Base-by-base conservation (phyloP, 2,113 vertebrate genomes). In the Cinclus cinclus region DNA sequence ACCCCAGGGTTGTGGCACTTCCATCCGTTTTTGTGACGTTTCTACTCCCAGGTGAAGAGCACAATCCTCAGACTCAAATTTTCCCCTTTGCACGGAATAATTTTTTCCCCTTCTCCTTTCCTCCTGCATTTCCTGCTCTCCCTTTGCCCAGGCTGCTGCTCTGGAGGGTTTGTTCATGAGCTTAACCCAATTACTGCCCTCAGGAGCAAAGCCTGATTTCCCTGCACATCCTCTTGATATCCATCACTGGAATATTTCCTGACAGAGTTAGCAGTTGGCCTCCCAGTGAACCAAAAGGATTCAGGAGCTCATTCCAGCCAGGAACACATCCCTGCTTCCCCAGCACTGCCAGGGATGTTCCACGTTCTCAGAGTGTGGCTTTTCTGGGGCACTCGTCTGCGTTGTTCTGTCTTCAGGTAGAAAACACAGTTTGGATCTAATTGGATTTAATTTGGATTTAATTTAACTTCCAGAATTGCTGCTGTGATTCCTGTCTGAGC, bases 121-220 rank as follows among this genome's bases (percentile, higher is more conserved):
- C n/a, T 71, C 41, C 62, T 65, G 49, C 77, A 1, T 69, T 82
- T 85, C 55, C 46, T 55, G 31, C 74, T 67, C 60, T 85, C 13
- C 7, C 75, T 83, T 11, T 69, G 53, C 21, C 33, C 79, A 84
- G 74, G 65, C 91, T 79, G 83, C 81, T 46, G 91, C 42, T 96
- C 63, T 7, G 53, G 28, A 76, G 46, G 74, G 39, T 86, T 95
- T 83, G 47, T 68, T 78, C 68, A 71, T 87, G 71, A 94, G 67
- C 52, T 88, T 94, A 96, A 97, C 88, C 90, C 84, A 91, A 96
- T 97, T 93, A 95, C 6, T 92, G 90, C 41, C 89, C 81, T 91
- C 49, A 25, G 94, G 90, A 95, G 23, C 88, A 95, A 67, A 90
- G 88, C 53, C 93, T 96, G 92, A 80, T 82, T 86, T 11, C 79